phyloP scores from a whole-genome alignment of 2,888 invertebrate genomes.

The Xestia c-nigrum region DNA sequence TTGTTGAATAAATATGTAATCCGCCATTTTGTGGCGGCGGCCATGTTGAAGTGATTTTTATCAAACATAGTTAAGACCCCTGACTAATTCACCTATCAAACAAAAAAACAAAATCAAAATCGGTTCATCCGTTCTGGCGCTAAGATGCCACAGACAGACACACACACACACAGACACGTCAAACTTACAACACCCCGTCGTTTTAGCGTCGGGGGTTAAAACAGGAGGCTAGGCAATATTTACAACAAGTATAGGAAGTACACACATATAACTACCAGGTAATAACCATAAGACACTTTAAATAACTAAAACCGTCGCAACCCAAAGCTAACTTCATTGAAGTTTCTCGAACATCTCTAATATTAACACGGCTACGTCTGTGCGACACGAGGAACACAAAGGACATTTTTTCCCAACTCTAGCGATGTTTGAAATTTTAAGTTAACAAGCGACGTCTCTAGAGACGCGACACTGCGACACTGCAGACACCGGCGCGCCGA shows the following conservation, averaged over 20 bases:
- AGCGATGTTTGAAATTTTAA: constrained; percentile 49
- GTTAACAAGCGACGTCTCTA: constrained; percentile 45
- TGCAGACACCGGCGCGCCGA: constrained; percentile 37
- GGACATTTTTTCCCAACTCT: constrained; percentile 35
- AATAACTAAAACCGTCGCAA: constrained; percentile 13
- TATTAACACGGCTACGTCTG: constrained; percentile 39
- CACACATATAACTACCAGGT: not conserved
- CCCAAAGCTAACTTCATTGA: not conserved
- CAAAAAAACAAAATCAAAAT: too few species aligned
- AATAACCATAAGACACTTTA: not conserved
- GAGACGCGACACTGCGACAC: constrained; percentile 48
- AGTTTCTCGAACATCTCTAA: constrained; percentile 24
- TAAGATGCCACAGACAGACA: too few species aligned
- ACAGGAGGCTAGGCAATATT: not conserved
- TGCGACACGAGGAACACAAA: constrained; percentile 23
- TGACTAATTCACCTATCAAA: too few species aligned
- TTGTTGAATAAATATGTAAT: too few species aligned
- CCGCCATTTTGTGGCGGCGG: too few species aligned
- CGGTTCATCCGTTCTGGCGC: too few species aligned
- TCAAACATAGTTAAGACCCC: too few species aligned
- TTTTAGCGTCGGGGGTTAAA: too few species aligned
- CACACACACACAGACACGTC: too few species aligned
- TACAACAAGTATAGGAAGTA: not conserved
- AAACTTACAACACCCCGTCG: too few species aligned
- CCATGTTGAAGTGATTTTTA: too few species aligned